phyloP scores from a whole-genome alignment of 2,888 invertebrate species.

The Drosophila prolongata region DNA sequence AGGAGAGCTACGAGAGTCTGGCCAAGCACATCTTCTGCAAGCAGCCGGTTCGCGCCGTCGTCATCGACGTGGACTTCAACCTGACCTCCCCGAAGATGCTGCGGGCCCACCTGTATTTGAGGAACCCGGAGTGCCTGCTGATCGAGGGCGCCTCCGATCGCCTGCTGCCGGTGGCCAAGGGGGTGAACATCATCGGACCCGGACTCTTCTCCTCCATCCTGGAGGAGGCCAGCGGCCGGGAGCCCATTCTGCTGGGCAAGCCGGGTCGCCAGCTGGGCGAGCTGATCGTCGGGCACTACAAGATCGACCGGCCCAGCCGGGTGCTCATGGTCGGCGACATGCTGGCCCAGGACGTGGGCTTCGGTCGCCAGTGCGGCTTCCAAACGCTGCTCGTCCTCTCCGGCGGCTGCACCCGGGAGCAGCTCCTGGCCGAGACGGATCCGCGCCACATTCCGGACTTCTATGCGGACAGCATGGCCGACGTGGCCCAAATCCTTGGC shows the following conservation, averaged over 20 bases:
- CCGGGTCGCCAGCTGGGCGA: slow-evolving; percentile 84
- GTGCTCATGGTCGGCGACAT: slow-evolving; percentile 94
- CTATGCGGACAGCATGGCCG: slow-evolving; percentile 80
- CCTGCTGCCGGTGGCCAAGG: slow-evolving; percentile 78
- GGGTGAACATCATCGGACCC: slow-evolving; percentile 83
- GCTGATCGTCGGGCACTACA: slow-evolving; percentile 67
- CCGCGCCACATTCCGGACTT: slow-evolving; percentile 75
- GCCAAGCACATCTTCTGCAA: slow-evolving; percentile 64
- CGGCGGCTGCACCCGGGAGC: slow-evolving; percentile 71
- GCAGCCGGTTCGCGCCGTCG: slow-evolving; percentile 85
- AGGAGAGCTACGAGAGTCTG: slow-evolving; percentile 65
- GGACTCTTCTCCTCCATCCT: slow-evolving; percentile 83
- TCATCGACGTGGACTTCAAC: slow-evolving; percentile 85
- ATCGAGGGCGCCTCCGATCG: slow-evolving; percentile 84
- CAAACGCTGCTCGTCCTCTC: slow-evolving; percentile 91
- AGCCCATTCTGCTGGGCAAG: slow-evolving; percentile 84
- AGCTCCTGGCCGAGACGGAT: slow-evolving; percentile 62
- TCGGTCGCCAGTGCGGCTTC: slow-evolving; percentile 90
- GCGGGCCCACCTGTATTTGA: slow-evolving; percentile 84
- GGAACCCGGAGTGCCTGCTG: slow-evolving; percentile 84
- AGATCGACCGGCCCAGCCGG: slow-evolving; percentile 86
- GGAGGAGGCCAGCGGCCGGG: slow-evolving; percentile 78
- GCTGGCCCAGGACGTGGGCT: slow-evolving; percentile 91
- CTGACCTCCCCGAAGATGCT: slow-evolving; percentile 84
- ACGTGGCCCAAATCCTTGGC: slow-evolving; percentile 74